phyloP scores from a whole-genome alignment of 2,888 invertebrate genomes.

The Lumbricus terrestris region DNA sequence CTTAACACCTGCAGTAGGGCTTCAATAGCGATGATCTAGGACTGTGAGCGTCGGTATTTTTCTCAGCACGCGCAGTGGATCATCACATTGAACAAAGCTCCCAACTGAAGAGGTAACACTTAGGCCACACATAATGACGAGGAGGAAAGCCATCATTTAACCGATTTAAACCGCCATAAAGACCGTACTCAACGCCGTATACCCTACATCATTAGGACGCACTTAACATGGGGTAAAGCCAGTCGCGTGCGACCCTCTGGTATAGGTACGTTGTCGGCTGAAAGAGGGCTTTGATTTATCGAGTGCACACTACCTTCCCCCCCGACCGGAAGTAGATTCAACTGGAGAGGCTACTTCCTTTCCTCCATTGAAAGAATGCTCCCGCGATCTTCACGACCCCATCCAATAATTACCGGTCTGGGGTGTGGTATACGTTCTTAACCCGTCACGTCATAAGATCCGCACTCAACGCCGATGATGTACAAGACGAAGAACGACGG shows the following conservation, averaged over 20 bases:
- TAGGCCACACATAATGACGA: constrained; percentile 3
- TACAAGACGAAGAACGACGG: not conserved
- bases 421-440: not conserved
- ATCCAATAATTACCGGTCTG: not conserved
- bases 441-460: not conserved
- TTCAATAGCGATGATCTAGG: not conserved
- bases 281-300: not conserved
- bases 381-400: not conserved
- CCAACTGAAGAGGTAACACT: not conserved
- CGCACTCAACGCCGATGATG: not conserved
- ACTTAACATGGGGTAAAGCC: not conserved
- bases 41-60: not conserved
- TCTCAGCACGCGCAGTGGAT: not conserved
- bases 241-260: not conserved
- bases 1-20: not conserved
- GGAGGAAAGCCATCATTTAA: not conserved
- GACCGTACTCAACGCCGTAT: not conserved
- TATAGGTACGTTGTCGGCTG: not conserved
- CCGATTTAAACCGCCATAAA: not conserved
- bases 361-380: not conserved
- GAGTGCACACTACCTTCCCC: not conserved
- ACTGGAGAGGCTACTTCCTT: not conserved
- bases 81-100: not conserved
- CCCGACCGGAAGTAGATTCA: not conserved
- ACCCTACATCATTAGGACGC: not conserved